phyloP scores from a whole-genome alignment of 1,140 invertebrate species.

The Elymnias hypermnestra region DNA sequence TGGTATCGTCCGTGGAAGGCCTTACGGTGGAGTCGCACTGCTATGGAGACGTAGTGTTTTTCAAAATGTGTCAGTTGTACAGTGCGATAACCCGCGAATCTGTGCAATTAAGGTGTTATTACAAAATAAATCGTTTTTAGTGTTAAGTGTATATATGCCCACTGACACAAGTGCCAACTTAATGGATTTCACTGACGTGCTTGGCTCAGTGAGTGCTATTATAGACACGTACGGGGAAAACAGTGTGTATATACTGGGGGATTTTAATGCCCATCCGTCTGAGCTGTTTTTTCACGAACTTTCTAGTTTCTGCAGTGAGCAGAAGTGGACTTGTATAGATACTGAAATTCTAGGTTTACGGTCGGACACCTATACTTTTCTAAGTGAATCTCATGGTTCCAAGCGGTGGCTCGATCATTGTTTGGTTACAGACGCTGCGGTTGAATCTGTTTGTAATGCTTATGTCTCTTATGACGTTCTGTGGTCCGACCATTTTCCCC shows the following conservation, averaged over 20 bases:
- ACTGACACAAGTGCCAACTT: too few species aligned
- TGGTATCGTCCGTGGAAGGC: conserved; percentile 16
- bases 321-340: too few species aligned
- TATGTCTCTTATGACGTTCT: too few species aligned
- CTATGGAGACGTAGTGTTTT: conserved; percentile 20
- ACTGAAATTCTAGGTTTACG: too few species aligned
- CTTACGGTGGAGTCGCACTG: conserved; percentile 21
- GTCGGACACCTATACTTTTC: too few species aligned
- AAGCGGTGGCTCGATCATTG: too few species aligned
- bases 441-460: too few species aligned
- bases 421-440: too few species aligned
- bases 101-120: conserved; percentile 18
- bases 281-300: conserved; percentile 21
- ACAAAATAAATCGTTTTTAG: conserved; percentile 15
- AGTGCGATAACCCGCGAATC: conserved; percentile 20
- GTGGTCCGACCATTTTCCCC: too few species aligned
- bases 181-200: conserved; percentile 6
- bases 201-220: conserved; percentile 8
- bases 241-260: conserved; percentile 20
- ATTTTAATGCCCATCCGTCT: conserved; percentile 27
- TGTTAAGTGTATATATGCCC: conserved; percentile 31
- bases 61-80: conserved; percentile 19
- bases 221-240: conserved; percentile 11
- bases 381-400: too few species aligned
- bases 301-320: conserved; percentile 13